Percentiles rank a stretch among this genome's conserved stretches.
Conservation (phyloP, 2,888 invertebrate species). For the Microctonus brassicae region DNA sequence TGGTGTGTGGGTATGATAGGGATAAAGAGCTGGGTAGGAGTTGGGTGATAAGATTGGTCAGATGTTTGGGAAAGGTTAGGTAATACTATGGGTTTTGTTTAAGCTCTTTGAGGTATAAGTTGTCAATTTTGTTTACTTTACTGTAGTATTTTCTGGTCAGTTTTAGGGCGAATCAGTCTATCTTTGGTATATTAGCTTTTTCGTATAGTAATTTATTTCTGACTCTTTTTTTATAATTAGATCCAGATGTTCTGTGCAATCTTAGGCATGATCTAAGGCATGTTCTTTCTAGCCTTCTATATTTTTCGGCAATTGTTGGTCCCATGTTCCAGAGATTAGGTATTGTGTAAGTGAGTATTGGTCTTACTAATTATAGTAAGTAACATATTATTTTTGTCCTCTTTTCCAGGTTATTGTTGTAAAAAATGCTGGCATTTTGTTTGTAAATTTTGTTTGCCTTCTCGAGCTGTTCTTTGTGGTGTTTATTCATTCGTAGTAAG, state of each 20-base stretch:
- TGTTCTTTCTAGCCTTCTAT: background rate
- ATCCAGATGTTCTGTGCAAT: background rate
- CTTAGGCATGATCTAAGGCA: background rate
- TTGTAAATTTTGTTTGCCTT: slow-evolving; percentile 26
- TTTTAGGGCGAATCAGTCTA: background rate
- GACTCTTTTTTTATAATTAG: background rate
- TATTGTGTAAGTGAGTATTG: slow-evolving; percentile 22
- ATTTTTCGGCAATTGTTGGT: background rate
- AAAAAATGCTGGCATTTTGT: slow-evolving; percentile 24
- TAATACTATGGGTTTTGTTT: no score
- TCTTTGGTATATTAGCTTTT: background rate
- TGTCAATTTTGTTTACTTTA: background rate
- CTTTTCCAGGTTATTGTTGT: slow-evolving; percentile 16
- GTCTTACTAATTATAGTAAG: slow-evolving; percentile 14
- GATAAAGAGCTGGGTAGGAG: no score
- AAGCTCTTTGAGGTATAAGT: background rate
- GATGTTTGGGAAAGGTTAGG: no score
- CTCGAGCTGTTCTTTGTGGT: slow-evolving; percentile 1
- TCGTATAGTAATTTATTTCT: background rate
- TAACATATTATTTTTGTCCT: slow-evolving; percentile 31
- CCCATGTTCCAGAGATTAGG: background rate
- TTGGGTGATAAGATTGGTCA: no score
- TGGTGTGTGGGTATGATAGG: no score
- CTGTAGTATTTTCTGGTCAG: background rate
- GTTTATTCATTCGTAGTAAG: slow-evolving; percentile 28